Evolutionary conservation across 2,113 vertebrate species (phyloP), one percentile per base, ranked within the genome.

Genomic region (Clupea harengus): DNA sequence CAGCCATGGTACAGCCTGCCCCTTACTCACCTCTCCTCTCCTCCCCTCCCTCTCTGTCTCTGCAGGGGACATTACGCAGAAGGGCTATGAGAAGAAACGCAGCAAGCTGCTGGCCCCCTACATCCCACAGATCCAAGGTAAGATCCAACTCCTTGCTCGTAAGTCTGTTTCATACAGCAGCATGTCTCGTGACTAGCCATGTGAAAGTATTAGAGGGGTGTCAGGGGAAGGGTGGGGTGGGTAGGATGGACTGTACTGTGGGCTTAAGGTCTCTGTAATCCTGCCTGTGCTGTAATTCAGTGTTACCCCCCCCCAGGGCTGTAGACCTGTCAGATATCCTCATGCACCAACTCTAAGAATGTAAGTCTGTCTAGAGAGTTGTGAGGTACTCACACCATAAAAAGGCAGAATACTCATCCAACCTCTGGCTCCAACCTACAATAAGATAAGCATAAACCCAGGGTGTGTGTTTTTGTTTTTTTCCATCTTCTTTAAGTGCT

Each of bases 81-180:
- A 96, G 92, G 95, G 95, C 90, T 96, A 96, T 92, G 95, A 96
- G 92, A 96, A 96, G 95, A 96, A 96, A 91, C 93, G 95, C 93
- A 93, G 95, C 83, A 96, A 96, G 91, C 92, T 96, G 87, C 88
- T 96, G 90, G 95, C 95, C 13, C 95, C 95, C 13, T 96, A 94
- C 90, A 94, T 95, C 91, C 95, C 95, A 57, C 95, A 96, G 92
- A 95, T 94, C 85, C 94, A 95, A 95, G 95, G 95, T 96, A 95
- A 95, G 92, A 0, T 54, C 22, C 75, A 11, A 18, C n/a, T 25
- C 39, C 39, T 39, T 39, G 25, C 13, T n/a, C 44, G 32, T 1
- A 11, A 8, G 9, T 54, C 17, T 54, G 52, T 54, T 4, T 15
- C 8, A 3, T 18, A 49, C 17, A 17, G 52, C 15, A 54, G 52